A percentile compares a stretch with the other conserved stretches of the same genome.
phyloP scores from a whole-genome alignment of 2,113 vertebrate species.

The Spea bombifrons region DNA sequence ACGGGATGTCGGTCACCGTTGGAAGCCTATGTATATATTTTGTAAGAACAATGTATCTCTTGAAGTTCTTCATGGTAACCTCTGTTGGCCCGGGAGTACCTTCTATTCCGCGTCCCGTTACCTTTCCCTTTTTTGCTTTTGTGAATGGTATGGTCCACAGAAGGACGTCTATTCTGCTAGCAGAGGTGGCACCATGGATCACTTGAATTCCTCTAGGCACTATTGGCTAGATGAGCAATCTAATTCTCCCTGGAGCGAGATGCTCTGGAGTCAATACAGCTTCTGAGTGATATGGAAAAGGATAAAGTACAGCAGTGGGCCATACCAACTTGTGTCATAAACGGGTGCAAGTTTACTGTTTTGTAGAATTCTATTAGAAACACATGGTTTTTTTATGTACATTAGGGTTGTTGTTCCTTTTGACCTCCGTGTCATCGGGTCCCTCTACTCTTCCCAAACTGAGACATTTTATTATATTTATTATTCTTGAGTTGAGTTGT shows the following conservation, averaged over 20 bases:
- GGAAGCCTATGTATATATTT: background rate
- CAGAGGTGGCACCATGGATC: slow-evolving; percentile 20
- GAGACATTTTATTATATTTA: too few relatives aligned
- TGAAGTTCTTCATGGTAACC: background rate
- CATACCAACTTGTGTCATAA: background rate
- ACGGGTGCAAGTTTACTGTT: too few relatives aligned
- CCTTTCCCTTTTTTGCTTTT: background rate
- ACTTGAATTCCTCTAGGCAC: slow-evolving; percentile 1
- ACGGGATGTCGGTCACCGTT: background rate
- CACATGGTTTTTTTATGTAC: too few relatives aligned
- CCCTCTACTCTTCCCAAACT: too few relatives aligned
- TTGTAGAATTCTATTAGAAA: too few relatives aligned
- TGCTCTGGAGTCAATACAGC: slow-evolving; percentile 8
- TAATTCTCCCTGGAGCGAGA: slow-evolving; percentile 21
- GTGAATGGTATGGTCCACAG: background rate
- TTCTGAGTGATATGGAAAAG: background rate
- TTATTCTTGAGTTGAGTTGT: too few relatives aligned
- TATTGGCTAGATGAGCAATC: slow-evolving; percentile 31
- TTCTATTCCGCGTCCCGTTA: background rate
- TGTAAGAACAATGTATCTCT: background rate
- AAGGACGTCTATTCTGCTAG: background rate
- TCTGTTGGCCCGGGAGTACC: background rate
- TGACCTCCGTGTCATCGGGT: too few relatives aligned
- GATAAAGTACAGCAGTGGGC: background rate
- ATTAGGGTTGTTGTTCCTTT: too few relatives aligned